Evolutionary conservation across 2,888 invertebrate genomes (phyloP).

Genomic region (Morinoia aosen): DNA sequence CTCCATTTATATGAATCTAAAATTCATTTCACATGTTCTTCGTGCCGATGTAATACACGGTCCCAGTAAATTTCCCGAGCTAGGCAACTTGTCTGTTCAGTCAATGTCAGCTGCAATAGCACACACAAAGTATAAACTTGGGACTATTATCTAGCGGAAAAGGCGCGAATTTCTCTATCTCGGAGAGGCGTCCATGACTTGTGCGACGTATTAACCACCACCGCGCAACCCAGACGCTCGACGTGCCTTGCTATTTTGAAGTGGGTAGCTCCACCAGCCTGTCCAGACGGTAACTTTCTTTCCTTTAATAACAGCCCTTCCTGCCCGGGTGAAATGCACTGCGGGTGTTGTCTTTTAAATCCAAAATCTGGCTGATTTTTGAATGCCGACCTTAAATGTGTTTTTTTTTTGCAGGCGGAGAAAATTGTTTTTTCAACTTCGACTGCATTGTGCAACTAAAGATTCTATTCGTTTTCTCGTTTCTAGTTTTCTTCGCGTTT

Average conservation of each 20-base stretch:
- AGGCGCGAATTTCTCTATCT: conserved; percentile 1
- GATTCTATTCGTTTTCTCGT: neutral
- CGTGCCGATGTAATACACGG: neutral
- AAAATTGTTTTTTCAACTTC: neutral
- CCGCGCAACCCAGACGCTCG: neutral
- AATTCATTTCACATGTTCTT: neutral
- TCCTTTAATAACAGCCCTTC: neutral
- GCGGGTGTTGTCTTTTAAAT: neutral
- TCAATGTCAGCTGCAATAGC: neutral
- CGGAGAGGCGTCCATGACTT: neutral
- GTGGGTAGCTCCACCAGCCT: neutral
- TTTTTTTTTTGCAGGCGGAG: too few species aligned
- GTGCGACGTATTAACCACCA: neutral
- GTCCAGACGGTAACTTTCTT: neutral
- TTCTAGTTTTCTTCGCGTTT: neutral
- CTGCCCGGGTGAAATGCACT: neutral
- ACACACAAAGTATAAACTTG: neutral
- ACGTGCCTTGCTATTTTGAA: neutral
- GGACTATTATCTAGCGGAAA: neutral
- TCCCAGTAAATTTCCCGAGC: neutral
- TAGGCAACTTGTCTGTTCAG: neutral
- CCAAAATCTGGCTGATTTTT: neutral
- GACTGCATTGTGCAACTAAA: neutral
- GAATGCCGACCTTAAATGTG: neutral
- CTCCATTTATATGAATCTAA: neutral